These are phyloP conservation scores for Smittia sp. DNA, from an alignment of 2,888 invertebrate species.

Conservation along the genomic window DNA sequence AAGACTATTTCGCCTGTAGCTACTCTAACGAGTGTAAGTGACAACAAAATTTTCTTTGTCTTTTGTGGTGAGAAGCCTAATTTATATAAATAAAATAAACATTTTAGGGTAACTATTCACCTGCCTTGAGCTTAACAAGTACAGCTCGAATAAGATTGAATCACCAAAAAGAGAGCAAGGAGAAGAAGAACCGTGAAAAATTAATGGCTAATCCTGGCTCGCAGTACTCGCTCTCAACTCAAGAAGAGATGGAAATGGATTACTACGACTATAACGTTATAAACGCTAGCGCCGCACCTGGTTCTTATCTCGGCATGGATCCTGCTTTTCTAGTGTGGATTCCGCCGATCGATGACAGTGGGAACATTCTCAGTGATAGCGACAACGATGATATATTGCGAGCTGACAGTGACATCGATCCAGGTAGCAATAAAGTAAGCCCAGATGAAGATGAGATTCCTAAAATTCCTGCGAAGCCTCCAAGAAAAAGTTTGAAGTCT, in stretches of 20 bases:
- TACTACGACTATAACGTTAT: constrained; percentile 88
- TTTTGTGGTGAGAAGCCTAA: too few relatives aligned
- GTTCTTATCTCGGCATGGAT: constrained; percentile 85
- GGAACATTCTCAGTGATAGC: constrained; percentile 63
- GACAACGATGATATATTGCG: constrained; percentile 44
- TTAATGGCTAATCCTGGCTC: constrained; percentile 66
- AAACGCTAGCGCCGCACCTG: constrained; percentile 78
- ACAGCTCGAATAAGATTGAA: constrained; percentile 66
- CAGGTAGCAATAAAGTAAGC: constrained; percentile 67
- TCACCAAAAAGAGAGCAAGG: constrained; percentile 73
- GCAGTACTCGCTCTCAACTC: constrained; percentile 72
- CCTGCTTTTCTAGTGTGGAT: constrained; percentile 86
- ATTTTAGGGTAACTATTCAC: constrained; percentile 68
- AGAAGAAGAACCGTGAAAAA: constrained; percentile 70
- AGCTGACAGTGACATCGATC: constrained; percentile 55
- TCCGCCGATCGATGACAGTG: constrained; percentile 69
- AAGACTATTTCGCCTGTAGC: constrained; percentile 24
- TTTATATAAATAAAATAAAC: too few relatives aligned
- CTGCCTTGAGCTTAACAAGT: constrained; percentile 65
- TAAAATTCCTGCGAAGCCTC: constrained; percentile 53
- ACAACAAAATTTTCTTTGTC: too few relatives aligned
- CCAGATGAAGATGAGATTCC: constrained; percentile 60
- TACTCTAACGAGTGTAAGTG: constrained; percentile 42
- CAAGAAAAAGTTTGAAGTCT: constrained; percentile 46
- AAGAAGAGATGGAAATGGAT: constrained; percentile 77